Conservation (phyloP, 2,888 invertebrate species). For the Hirudinaria manillensis region DNA sequence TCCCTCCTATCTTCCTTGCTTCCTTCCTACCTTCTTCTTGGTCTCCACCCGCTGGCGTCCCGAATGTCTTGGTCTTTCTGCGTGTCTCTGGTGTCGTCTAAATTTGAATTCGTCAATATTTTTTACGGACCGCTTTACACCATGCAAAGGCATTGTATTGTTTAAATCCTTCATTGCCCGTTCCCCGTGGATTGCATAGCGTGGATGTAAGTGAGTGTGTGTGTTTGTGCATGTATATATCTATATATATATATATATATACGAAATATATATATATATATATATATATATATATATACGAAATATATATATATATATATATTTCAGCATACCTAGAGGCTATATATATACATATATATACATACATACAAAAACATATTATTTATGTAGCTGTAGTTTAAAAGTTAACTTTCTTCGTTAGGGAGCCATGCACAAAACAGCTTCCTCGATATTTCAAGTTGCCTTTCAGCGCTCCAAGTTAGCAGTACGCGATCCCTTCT, state of each 20-base stretch:
- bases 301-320: slow-evolving; percentile 6
- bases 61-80: neutral
- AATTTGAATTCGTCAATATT: neutral
- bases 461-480: too few species aligned
- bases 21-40: neutral
- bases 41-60: neutral
- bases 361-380: slow-evolving; percentile 13
- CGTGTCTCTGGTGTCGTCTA: neutral
- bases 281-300: too few species aligned
- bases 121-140: neutral
- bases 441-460: too few species aligned
- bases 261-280: too few species aligned
- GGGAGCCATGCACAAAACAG: too few species aligned
- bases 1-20: neutral
- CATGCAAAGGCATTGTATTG: too few species aligned
- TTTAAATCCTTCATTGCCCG: too few species aligned
- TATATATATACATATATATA: slow-evolving; percentile 15
- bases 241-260: too few species aligned
- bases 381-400: slow-evolving; percentile 18
- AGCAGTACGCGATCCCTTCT: too few species aligned
- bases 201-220: neutral
- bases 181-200: too few species aligned
- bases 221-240: neutral
- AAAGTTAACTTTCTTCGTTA: neutral
- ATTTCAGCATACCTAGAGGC: too few species aligned